Percentiles rank a stretch among this genome's conserved stretches.
Conservation (phyloP, 2,888 invertebrate species). For the Pimpla rufipes region DNA sequence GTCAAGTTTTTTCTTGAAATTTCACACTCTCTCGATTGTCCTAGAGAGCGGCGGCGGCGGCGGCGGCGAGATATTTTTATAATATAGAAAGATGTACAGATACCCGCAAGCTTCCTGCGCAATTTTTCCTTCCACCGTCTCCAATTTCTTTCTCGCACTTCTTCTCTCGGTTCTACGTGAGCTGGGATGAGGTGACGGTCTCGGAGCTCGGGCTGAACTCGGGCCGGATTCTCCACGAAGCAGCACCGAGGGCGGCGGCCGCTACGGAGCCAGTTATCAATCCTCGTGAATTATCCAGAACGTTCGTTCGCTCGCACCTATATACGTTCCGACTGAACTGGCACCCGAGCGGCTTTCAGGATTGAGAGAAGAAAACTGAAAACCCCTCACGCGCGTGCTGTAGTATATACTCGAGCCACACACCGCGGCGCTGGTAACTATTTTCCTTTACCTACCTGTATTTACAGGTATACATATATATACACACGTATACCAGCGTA, state of each 20-base stretch:
- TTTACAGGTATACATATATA: conserved; percentile 4
- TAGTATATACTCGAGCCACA: conserved; percentile 21
- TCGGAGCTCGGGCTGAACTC: conserved; percentile 13
- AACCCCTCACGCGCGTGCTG: conserved; percentile 20
- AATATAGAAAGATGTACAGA: background rate
- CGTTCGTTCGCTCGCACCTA: conserved; percentile 7
- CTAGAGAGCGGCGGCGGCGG: too few relatives aligned
- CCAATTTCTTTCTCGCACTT: conserved; percentile 31
- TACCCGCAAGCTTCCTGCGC: conserved; percentile 50
- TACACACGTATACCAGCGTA: background rate
- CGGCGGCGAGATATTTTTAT: too few relatives aligned
- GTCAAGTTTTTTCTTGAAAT: too few relatives aligned
- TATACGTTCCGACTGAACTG: conserved; percentile 58
- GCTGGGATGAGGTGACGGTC: conserved; percentile 32
- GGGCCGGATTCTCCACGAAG: conserved; percentile 52
- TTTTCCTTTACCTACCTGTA: conserved; percentile 10
- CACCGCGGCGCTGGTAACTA: conserved; percentile 22
- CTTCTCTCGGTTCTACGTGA: conserved; percentile 16
- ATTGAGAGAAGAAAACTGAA: conserved; percentile 51
- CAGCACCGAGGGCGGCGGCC: conserved; percentile 27
- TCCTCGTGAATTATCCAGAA: conserved; percentile 68
- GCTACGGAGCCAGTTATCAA: conserved; percentile 57
- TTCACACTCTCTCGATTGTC: too few relatives aligned
- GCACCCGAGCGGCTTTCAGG: conserved; percentile 19
- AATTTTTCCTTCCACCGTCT: conserved; percentile 46